Conservation (phyloP, 1,140 invertebrate species). For the Pseudachorutes palmiensis region DNA sequence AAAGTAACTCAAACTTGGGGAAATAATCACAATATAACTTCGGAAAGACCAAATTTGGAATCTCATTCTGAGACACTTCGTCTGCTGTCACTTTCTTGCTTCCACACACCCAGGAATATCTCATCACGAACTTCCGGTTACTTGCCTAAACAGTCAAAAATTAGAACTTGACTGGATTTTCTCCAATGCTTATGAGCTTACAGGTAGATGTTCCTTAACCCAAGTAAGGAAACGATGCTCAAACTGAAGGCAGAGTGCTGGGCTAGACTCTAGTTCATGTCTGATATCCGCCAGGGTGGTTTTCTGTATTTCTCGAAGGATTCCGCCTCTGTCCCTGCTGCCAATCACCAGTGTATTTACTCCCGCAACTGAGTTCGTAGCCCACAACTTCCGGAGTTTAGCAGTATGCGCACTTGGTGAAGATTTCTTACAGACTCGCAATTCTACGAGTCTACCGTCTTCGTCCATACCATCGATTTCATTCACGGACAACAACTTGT, state of each 20-base stretch:
- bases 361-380: neutral
- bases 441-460: neutral
- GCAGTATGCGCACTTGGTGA: neutral
- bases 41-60: neutral
- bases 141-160: neutral
- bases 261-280: neutral
- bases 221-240: neutral
- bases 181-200: neutral
- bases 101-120: neutral
- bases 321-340: neutral
- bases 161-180: neutral
- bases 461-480: neutral
- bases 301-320: neutral
- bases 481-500: neutral
- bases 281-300: neutral
- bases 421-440: neutral
- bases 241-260: neutral
- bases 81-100: neutral
- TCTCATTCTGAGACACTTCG: neutral
- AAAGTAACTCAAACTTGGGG: neutral
- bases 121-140: neutral
- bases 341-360: neutral
- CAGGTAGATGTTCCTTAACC: neutral
- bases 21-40: neutral
- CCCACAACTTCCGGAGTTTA: neutral